Conservation (phyloP, 2,888 invertebrate species). For the Zele albiditarsus region DNA sequence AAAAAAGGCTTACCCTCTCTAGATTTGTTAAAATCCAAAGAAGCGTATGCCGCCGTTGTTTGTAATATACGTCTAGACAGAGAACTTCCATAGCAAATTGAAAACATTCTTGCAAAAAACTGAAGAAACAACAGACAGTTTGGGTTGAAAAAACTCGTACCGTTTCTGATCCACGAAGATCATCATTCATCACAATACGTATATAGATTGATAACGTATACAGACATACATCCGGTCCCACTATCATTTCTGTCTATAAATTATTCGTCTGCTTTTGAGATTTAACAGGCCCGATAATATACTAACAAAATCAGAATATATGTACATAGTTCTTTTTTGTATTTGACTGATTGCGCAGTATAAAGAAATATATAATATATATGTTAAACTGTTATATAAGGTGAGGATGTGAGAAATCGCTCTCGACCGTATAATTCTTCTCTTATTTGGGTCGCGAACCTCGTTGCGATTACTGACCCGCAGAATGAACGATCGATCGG, state of each 20-base stretch:
- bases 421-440: neutral
- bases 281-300: neutral
- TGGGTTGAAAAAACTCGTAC: neutral
- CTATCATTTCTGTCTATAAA: neutral
- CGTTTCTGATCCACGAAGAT: neutral
- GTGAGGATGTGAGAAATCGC: neutral
- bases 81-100: neutral
- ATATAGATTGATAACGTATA: neutral
- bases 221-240: neutral
- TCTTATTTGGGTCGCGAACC: conserved; percentile 27
- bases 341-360: neutral
- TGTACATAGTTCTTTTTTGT: neutral
- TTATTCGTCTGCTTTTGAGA: neutral
- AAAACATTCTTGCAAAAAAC: too few relatives aligned
- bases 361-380: neutral
- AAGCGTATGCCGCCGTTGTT: neutral
- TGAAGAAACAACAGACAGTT: neutral
- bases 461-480: conserved; percentile 26
- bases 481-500: conserved; percentile 33
- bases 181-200: neutral
- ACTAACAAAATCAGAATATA: neutral
- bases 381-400: neutral
- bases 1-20: neutral
- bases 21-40: neutral
- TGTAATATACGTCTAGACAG: neutral